Conservation (phyloP, 2,797 vertebrate species). For the Lithobates sylvaticus region DNA sequence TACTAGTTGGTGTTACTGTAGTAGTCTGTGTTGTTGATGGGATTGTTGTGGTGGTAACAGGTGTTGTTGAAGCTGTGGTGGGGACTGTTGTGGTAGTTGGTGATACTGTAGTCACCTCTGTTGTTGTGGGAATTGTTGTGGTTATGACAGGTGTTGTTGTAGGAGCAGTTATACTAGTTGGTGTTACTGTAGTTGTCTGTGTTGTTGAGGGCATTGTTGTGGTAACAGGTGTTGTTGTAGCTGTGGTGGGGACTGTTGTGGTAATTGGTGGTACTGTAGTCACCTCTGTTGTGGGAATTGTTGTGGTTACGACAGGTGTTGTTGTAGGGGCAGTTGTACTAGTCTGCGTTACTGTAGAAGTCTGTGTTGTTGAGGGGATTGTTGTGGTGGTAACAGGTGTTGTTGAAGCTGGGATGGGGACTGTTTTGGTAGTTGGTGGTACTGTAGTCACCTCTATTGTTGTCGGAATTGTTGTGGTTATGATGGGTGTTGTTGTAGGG, state of each 20-base stretch:
- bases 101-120: not conserved
- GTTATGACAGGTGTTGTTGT: too few relatives aligned
- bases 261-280: too few relatives aligned
- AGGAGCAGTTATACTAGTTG: not conserved
- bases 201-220: too few relatives aligned
- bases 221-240: too few relatives aligned
- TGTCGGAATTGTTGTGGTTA: not conserved
- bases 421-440: not conserved
- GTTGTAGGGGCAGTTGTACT: not conserved
- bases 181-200: not conserved
- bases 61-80: not conserved
- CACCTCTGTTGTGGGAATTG: too few relatives aligned
- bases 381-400: not conserved
- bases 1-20: not conserved
- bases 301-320: not conserved
- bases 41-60: not conserved
- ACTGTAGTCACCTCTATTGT: not conserved
- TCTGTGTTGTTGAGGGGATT: too few relatives aligned
- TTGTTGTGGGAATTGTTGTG: too few relatives aligned
- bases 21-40: not conserved
- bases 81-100: not conserved
- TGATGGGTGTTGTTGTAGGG: too few relatives aligned
- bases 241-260: too few relatives aligned
- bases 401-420: not conserved
- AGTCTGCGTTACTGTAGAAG: not conserved